A percentile compares a stretch with the other conserved stretches of the same genome.
Conservation (phyloP, 1,140 invertebrate species). For the Bombus turneri region DNA sequence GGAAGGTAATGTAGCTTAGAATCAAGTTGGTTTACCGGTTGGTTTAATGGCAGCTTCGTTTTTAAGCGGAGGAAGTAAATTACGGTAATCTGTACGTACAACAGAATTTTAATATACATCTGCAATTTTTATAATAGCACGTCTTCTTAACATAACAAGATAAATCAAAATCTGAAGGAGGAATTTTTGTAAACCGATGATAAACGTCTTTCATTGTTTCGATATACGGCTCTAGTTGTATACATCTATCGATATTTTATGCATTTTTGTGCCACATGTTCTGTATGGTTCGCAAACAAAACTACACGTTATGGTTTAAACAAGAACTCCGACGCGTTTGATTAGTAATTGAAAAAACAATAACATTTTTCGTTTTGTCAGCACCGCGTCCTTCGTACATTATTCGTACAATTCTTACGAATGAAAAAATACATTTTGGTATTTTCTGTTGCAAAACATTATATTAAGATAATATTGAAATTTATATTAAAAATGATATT, state of each 20-base stretch:
- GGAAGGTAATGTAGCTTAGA: too few relatives aligned
- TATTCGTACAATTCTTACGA: neutral
- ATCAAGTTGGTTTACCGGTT: too few relatives aligned
- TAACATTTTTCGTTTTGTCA: neutral
- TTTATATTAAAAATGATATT: too few relatives aligned
- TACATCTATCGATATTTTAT: neutral
- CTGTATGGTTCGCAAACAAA: neutral
- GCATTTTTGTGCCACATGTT: neutral
- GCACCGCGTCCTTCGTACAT: neutral
- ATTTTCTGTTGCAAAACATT: too few relatives aligned
- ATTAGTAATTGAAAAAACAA: neutral
- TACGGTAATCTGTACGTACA: neutral
- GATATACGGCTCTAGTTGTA: neutral
- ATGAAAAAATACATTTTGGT: neutral
- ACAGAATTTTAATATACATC: neutral
- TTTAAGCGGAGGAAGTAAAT: too few relatives aligned
- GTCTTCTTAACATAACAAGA: neutral
- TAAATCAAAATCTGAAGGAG: neutral
- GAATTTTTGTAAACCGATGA: neutral
- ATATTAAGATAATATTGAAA: too few relatives aligned
- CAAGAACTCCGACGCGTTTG: neutral
- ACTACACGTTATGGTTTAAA: neutral
- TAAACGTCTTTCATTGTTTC: neutral
- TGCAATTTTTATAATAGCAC: neutral
- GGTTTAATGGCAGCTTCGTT: too few relatives aligned